Evolutionary conservation across 2,888 invertebrate species (phyloP).

Genomic region (Catocala nupta): DNA sequence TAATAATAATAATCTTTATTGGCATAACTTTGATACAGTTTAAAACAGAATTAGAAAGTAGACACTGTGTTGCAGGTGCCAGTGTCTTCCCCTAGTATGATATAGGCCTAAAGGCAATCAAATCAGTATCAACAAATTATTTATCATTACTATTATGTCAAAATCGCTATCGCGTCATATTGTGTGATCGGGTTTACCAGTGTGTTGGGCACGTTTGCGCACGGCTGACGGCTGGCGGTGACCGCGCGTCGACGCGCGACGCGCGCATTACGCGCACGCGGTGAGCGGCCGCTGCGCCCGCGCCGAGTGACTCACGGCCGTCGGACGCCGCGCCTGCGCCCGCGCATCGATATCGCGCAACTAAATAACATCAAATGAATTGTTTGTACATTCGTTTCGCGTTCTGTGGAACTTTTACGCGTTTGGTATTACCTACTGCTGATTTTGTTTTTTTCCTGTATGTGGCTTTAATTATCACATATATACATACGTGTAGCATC

Average conservation of each 20-base stretch:
- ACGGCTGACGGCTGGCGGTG: constrained; percentile 51
- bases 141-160: not conserved
- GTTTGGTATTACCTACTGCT: not conserved
- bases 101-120: too few relatives aligned
- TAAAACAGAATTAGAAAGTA: too few relatives aligned
- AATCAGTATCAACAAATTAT: too few relatives aligned
- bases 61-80: too few relatives aligned
- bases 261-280: constrained; percentile 53
- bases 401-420: constrained; percentile 18
- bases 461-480: not conserved
- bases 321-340: constrained; percentile 5
- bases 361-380: constrained; percentile 33
- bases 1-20: too few relatives aligned
- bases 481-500: too few relatives aligned
- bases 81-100: too few relatives aligned
- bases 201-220: constrained; percentile 52
- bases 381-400: constrained; percentile 30
- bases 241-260: constrained; percentile 52
- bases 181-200: constrained; percentile 22
- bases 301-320: constrained; percentile 37
- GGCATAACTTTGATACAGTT: too few relatives aligned
- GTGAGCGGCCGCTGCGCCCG: constrained; percentile 48
- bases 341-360: constrained; percentile 23
- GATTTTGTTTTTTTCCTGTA: not conserved
- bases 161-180: constrained; percentile 15